Conservation (phyloP, 2,797 vertebrate genomes). For the Lateolabrax maculatus region DNA sequence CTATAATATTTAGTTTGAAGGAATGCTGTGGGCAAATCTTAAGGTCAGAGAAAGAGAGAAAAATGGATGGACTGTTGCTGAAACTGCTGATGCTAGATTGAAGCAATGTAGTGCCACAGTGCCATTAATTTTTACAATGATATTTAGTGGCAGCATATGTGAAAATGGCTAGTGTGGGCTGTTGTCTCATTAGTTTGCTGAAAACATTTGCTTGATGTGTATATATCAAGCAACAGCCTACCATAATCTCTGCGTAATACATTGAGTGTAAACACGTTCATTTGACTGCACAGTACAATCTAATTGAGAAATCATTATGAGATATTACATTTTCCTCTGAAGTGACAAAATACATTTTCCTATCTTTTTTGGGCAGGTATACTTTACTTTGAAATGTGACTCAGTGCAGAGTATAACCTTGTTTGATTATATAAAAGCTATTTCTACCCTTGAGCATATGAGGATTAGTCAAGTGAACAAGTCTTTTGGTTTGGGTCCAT, state of each 20-base stretch:
- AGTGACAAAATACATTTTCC: not conserved
- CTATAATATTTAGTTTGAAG: conserved; percentile 25
- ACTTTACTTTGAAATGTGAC: conserved; percentile 5
- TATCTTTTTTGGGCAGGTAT: not conserved
- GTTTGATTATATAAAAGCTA: conserved; percentile 56
- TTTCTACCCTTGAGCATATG: conserved; percentile 36
- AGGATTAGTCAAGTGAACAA: conserved; percentile 58
- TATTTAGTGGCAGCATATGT: no score
- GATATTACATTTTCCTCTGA: not conserved
- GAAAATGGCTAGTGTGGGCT: not conserved
- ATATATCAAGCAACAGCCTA: no score
- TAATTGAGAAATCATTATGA: not conserved
- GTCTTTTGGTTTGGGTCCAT: conserved; percentile 28
- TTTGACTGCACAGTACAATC: not conserved
- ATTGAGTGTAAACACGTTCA: not conserved
- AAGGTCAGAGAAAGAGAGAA: conserved; percentile 8
- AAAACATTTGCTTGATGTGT: not conserved
- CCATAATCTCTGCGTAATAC: not conserved
- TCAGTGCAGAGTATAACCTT: not conserved
- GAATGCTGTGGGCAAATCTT: conserved; percentile 9
- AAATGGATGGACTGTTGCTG: conserved; percentile 1
- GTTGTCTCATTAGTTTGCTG: not conserved
- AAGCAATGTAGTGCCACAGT: not conserved
- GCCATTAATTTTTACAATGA: not conserved
- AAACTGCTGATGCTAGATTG: not conserved